These are phyloP conservation scores for Sphaerodactylus townsendi DNA, from an alignment of 2,113 vertebrate species.

Conservation along the genomic window DNA sequence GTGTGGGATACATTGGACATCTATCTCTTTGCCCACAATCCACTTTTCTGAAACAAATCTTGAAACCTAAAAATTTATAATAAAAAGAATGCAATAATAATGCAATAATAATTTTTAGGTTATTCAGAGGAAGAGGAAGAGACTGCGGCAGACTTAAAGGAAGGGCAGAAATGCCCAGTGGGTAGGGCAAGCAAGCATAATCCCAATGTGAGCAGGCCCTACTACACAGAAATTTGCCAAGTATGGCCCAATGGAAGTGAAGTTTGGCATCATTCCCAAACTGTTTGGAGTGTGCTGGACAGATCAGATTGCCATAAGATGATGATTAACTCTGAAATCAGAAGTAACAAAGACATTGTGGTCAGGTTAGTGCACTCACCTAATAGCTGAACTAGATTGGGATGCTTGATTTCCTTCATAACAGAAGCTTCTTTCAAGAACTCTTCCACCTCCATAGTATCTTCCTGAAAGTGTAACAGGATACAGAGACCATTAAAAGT, in stretches of 20 bases:
- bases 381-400: conserved; percentile 93
- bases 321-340: neutral
- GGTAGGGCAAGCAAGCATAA: neutral
- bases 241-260: neutral
- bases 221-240: neutral
- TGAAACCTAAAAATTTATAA: neutral
- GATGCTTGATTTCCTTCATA: conserved; percentile 99
- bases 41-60: neutral
- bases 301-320: too few species aligned
- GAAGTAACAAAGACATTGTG: neutral
- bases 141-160: neutral
- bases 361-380: conserved; percentile 64
- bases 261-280: neutral
- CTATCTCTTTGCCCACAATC: neutral
- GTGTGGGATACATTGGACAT: neutral
- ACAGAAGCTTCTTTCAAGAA: conserved; percentile 98
- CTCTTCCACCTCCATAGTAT: conserved; percentile 99
- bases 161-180: neutral
- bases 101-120: neutral
- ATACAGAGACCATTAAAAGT: conserved; percentile 1
- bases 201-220: neutral
- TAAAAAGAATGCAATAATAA: neutral
- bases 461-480: conserved; percentile 80
- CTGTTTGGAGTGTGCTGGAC: neutral
- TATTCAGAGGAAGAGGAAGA: neutral